A percentile compares a stretch with the other conserved stretches of the same genome.
phyloP scores from a whole-genome alignment of 2,113 vertebrate species.

The Tragulus kanchil region DNA sequence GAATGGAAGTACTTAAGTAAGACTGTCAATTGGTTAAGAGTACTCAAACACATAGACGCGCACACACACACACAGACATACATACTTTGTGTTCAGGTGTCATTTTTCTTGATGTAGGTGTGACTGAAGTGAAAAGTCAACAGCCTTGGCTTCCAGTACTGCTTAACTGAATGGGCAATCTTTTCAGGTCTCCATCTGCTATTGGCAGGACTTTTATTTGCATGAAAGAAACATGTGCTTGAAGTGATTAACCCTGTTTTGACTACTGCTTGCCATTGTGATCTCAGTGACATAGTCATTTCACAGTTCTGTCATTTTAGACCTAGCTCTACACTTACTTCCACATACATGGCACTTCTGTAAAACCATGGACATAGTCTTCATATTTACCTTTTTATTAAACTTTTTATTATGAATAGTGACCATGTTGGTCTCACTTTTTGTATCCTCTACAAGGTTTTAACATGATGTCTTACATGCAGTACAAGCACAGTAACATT shows the following conservation, averaged over 20 bases:
- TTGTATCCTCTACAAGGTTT: neutral
- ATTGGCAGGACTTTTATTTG: conserved; percentile 10
- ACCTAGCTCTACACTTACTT: neutral
- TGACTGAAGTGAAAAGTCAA: neutral
- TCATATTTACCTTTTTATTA: conserved; percentile 22
- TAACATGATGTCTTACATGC: neutral
- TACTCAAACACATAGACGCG: accelerated
- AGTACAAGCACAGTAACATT: neutral
- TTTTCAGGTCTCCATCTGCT: conserved; percentile 2
- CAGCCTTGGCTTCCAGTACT: neutral
- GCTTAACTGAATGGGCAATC: conserved; percentile 10
- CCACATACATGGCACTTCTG: neutral
- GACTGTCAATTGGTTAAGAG: neutral
- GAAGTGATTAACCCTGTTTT: neutral
- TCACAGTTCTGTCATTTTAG: neutral
- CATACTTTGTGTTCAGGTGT: neutral
- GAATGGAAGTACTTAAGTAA: neutral
- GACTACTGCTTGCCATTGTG: neutral
- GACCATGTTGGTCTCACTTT: neutral
- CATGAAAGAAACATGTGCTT: neutral
- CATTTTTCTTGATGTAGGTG: neutral
- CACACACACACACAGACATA: too few species aligned
- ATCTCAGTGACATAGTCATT: neutral
- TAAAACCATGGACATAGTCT: neutral
- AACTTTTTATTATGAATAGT: neutral